These are phyloP conservation scores for Scaptomyza caliginosa DNA, from an alignment of 2,888 invertebrate species.

Conservation along the genomic window DNA sequence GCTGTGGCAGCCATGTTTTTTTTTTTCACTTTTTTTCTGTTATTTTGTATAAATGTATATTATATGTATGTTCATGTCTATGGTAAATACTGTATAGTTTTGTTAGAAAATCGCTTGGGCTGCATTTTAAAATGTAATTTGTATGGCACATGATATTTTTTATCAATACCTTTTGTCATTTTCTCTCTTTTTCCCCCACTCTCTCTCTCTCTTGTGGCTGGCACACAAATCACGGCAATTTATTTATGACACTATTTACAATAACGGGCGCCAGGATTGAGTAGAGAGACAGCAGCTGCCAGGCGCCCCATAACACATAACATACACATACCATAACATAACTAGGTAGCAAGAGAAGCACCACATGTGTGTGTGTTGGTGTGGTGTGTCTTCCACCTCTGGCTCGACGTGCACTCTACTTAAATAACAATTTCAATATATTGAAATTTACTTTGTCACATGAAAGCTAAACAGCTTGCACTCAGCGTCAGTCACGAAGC, in stretches of 20 bases:
- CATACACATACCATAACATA: constrained; percentile 22
- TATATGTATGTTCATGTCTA: constrained; percentile 21
- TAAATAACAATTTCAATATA: constrained; percentile 80
- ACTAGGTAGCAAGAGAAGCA: constrained; percentile 9
- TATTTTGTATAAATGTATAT: not conserved
- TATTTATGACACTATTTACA: constrained; percentile 78
- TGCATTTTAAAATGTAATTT: constrained; percentile 74
- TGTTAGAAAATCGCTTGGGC: constrained; percentile 66
- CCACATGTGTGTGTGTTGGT: constrained; percentile 4
- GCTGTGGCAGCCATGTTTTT: constrained; percentile 43
- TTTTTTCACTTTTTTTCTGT: constrained; percentile 8
- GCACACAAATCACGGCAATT: constrained; percentile 73
- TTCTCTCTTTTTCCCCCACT: not conserved
- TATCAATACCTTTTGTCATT: constrained; percentile 17
- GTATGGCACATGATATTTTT: constrained; percentile 54
- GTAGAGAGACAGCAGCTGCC: constrained; percentile 57
- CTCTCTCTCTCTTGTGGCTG: constrained; percentile 36
- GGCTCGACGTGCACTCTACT: constrained; percentile 70
- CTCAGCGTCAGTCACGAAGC: constrained; percentile 69
- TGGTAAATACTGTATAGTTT: constrained; percentile 20
- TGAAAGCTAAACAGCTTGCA: constrained; percentile 77
- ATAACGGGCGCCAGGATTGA: constrained; percentile 35
- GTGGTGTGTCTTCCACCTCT: constrained; percentile 7
- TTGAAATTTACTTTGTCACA: constrained; percentile 80
- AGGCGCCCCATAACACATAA: constrained; percentile 26